Base-by-base conservation (phyloP, 2,797 vertebrate species). In the Protosalanx chinensis region DNA sequence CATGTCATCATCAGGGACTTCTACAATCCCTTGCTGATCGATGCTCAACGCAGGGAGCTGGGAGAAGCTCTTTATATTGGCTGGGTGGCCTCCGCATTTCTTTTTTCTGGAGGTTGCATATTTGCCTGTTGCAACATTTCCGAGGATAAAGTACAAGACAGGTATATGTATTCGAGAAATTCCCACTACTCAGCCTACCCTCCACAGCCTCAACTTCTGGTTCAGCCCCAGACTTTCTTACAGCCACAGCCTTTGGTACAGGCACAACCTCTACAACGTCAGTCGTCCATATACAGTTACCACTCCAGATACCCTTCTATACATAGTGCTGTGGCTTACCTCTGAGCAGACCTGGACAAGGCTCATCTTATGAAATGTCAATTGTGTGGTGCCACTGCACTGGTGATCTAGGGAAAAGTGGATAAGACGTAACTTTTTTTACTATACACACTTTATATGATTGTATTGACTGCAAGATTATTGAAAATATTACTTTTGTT, bases 41-140 rank as follows among this genome's bases (percentile, higher is more conserved):
- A 73, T 0, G 92, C 93, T 0, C 94, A 94, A 84, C 95, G 96
- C 6, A 76, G 95, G 64, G 98, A 99, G 82, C 90, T 98, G 0
- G 98, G 98, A 0, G 95, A 94, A 0, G 95, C 97, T 0, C 94
- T 99, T 0, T 99, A 94, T 73, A 90, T 99, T 1, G 98, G 97
- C 63, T 99, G 98, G 97, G 89, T 91, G 13, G 89, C 93, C 0
- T 0, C 86, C 0, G 93, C 85, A 0, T 90, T 96, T 62, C 89
- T 98, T 20, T 85, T 97, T 0, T 71, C 78, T 0, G 96, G 90
- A 0, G 97, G 97, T 3, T 93, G 91, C 67, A 85, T 96, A 33
- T 89, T 95, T 12, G 76, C 90, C 46, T 95, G 93, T 53, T 95
- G 92, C 53, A 91, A 86, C 13, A 64, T 89, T 2, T 56, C 73